These are phyloP conservation scores for Aleadryas rufinucha DNA, from an alignment of 2,113 vertebrate genomes.

Conservation along the genomic window DNA sequence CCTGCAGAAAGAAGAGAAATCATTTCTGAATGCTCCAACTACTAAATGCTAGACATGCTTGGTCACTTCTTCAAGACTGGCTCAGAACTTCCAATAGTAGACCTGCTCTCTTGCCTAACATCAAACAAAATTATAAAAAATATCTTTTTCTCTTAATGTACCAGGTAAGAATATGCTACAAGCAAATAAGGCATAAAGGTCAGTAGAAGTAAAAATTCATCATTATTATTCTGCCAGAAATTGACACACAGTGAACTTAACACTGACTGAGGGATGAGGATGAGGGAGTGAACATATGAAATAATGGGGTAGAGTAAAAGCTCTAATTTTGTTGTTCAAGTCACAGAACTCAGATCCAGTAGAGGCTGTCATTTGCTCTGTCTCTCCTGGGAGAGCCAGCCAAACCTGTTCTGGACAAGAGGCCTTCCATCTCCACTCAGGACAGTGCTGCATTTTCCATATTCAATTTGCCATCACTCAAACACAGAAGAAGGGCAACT, in stretches of 20 bases:
- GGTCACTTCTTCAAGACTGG: not conserved
- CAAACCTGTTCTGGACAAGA: not conserved
- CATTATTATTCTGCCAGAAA: not conserved
- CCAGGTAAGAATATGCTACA: not conserved
- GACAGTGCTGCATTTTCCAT: not conserved
- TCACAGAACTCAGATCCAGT: not conserved
- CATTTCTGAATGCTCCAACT: not conserved
- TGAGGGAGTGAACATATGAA: not conserved
- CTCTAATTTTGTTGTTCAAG: not conserved
- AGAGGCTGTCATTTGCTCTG: not conserved
- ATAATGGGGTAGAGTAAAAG: not conserved
- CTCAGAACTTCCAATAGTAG: not conserved
- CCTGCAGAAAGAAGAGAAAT: slow-evolving; percentile 68
- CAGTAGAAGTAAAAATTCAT: not conserved
- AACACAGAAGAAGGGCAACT: not conserved
- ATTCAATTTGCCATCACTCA: not conserved
- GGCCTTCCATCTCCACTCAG: not conserved
- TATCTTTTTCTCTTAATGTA: not conserved
- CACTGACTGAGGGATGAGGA: not conserved
- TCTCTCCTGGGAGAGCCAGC: not conserved
- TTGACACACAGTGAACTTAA: not conserved
- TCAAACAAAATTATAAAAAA: not conserved
- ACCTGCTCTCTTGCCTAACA: not conserved
- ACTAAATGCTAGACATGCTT: not conserved
- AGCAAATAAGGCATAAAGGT: not conserved